These are phyloP conservation scores for Pyrgilauda ruficollis DNA, from an alignment of 2,113 vertebrate species.

Conservation along the genomic window DNA sequence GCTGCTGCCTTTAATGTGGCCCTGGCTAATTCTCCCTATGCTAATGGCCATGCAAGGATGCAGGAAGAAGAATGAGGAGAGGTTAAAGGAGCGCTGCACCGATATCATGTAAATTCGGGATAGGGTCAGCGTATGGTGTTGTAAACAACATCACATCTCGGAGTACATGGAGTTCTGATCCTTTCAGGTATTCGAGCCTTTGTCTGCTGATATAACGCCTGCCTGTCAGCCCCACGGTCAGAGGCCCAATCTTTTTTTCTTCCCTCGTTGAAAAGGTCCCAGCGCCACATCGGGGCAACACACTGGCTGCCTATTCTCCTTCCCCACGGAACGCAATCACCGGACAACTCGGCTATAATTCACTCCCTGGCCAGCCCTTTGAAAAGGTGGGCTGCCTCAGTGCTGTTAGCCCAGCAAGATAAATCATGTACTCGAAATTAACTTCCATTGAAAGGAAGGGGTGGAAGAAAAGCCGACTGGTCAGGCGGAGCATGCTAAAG, in stretches of 20 bases:
- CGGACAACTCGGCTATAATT: slow-evolving; percentile 88
- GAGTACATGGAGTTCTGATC: slow-evolving; percentile 74
- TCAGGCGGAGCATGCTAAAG: slow-evolving; percentile 73
- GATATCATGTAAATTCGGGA: slow-evolving; percentile 67
- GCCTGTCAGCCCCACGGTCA: slow-evolving; percentile 81
- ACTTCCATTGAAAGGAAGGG: slow-evolving; percentile 87
- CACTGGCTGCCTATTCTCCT: slow-evolving; percentile 83
- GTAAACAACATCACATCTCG: slow-evolving; percentile 71
- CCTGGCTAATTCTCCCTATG: slow-evolving; percentile 25
- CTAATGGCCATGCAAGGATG: slow-evolving; percentile 5
- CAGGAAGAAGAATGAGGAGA: slow-evolving; percentile 28
- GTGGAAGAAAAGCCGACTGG: slow-evolving; percentile 77
- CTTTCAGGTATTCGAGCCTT: slow-evolving; percentile 86
- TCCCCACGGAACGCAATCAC: slow-evolving; percentile 92
- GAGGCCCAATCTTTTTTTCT: slow-evolving; percentile 85
- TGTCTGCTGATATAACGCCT: slow-evolving; percentile 81
- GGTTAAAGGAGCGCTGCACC: slow-evolving; percentile 17
- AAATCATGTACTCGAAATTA: slow-evolving; percentile 90
- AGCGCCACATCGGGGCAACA: slow-evolving; percentile 81
- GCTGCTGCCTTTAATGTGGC: slow-evolving; percentile 14
- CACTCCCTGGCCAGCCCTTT: slow-evolving; percentile 84
- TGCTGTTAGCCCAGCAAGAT: slow-evolving; percentile 82
- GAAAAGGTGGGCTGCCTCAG: slow-evolving; percentile 84
- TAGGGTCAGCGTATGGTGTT: slow-evolving; percentile 65
- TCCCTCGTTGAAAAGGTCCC: slow-evolving; percentile 79